Evolutionary conservation across 2,113 vertebrate genomes (phyloP), one percentile per base, ranked within the genome.

Genomic region (Telmatochromis brachygnathus): DNA sequence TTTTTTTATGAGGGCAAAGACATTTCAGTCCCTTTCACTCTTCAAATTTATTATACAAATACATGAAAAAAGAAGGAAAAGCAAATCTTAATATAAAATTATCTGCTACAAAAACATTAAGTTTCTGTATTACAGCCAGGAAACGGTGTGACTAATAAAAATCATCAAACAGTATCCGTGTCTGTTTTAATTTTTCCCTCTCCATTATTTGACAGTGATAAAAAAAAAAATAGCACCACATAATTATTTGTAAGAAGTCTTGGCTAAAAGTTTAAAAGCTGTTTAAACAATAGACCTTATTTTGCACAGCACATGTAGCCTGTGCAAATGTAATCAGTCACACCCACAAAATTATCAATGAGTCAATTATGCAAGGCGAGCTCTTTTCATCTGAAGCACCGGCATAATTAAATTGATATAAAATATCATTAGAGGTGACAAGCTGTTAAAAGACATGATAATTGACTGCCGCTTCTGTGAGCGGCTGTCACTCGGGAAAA

Each of bases 381-480:
- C 84, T 88, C 91, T 92, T 87, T 89, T 80, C 83, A 89, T 87
- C 68, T 93, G 91, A 93, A 95, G 94, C 91, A 86, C 49, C 73
- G 5, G 79, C 53, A 81, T 94, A 94, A 94, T 96, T 93, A 93
- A 92, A 93, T 75, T 83, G 79, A 93, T 86, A 91, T 94, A 88
- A 94, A 93, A 94, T 87, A 90, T 93, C 92, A 91, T 95, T 93
- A 94, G 86, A 80, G 77, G 86, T 91, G 92, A 95, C 91, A 94
- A 91, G 88, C 86, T 87, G 88, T 91, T 88, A 89, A 88, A 89
- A 88, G 86, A 89, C 81, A 68, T 23, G 28, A 51, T 90, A 89
- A 95, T 90, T 89, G 85, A 92, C 91, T 54, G 85, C 23, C 9
- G 54, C 51, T 7, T 79, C 70, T 23, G 9, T 26, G 45, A 87